Base-by-base conservation (phyloP, 2,888 invertebrate species). In the Drosophila helvetica region DNA sequence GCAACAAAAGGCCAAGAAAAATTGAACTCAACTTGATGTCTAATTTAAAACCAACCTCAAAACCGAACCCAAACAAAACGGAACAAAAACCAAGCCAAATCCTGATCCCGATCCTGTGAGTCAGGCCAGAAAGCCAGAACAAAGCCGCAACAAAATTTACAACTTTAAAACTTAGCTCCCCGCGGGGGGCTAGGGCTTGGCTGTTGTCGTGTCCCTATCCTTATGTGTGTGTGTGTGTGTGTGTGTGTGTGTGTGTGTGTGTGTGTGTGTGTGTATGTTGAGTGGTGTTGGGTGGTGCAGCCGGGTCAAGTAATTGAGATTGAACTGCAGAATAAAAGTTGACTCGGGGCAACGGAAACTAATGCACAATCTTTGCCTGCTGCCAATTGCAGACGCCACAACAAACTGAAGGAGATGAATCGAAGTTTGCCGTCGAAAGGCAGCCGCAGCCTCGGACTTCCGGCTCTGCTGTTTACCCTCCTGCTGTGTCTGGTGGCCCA, bases 71-170 rank as follows among this genome's bases (percentile, higher is more conserved):
- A 55, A 48, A 53, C 77, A 58, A 25, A 45, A 18, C 18, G 19
- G 22, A 61, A 45, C 64, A 55, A 45, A 74, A 67, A 67, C 65
- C 48, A 59, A 72, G 74, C 65, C 74, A 27, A 43, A 56, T 71
- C 56, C 72, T 15, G 18, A 46, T 38, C 46, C 33, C 38, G 57
- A 33, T 27, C 42, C 47, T 43, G 12, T 10, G 12, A n/a, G 53
- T 33, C 30, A 17, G 63, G 52, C 38, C 56, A 22, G 61, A 69
- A 74, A 67, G 72, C 69, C 66, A 69, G 69, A 75, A 75, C 55
- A 62, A 63, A 74, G 68, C 80, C 83, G 59, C 88, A 83, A 82
- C 80, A 73, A 78, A 83, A 88, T 86, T 77, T 86, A 59, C 80
- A 86, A 70, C 74, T 86, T 58, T 43, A 54, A 61, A 88, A 88